These are phyloP conservation scores for Gymnothorax reevesii DNA, from an alignment of 2,797 vertebrate species.

Conservation along the genomic window DNA sequence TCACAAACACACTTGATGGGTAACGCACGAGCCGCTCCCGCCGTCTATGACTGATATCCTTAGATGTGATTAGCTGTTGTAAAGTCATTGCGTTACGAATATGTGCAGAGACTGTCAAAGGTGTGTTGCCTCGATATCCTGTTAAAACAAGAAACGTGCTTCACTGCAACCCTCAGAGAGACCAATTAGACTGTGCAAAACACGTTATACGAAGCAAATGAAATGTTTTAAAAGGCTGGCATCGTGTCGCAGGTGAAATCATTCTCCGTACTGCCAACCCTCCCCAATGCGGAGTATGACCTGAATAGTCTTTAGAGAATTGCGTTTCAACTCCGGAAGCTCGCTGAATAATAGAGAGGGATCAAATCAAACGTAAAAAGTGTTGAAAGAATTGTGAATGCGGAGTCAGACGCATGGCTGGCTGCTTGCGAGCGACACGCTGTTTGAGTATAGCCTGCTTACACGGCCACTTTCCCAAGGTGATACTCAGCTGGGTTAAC, in stretches of 20 bases:
- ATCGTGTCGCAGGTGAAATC: slow-evolving; percentile 37
- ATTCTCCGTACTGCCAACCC: neutral
- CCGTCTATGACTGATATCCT: slow-evolving; percentile 5
- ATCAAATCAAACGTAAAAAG: slow-evolving; percentile 1
- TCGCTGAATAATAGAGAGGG: slow-evolving; percentile 3
- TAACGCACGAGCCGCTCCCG: slow-evolving; percentile 5
- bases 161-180: slow-evolving; percentile 48
- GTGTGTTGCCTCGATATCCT: slow-evolving; percentile 22
- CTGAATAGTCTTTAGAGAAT: neutral
- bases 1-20: neutral
- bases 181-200: slow-evolving; percentile 66
- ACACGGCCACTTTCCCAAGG: neutral
- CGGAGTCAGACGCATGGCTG: neutral
- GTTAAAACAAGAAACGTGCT: slow-evolving; percentile 33
- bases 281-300: neutral
- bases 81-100: slow-evolving; percentile 20
- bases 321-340: neutral
- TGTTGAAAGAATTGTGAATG: neutral
- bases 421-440: neutral
- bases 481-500: neutral
- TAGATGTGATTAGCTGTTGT: slow-evolving; percentile 21
- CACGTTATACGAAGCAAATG: slow-evolving; percentile 41
- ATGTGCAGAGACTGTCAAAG: slow-evolving; percentile 18
- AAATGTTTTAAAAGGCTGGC: slow-evolving; percentile 43
- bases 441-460: neutral